Base-by-base conservation (phyloP, 2,888 invertebrate genomes). In the Byasa hedistus region DNA sequence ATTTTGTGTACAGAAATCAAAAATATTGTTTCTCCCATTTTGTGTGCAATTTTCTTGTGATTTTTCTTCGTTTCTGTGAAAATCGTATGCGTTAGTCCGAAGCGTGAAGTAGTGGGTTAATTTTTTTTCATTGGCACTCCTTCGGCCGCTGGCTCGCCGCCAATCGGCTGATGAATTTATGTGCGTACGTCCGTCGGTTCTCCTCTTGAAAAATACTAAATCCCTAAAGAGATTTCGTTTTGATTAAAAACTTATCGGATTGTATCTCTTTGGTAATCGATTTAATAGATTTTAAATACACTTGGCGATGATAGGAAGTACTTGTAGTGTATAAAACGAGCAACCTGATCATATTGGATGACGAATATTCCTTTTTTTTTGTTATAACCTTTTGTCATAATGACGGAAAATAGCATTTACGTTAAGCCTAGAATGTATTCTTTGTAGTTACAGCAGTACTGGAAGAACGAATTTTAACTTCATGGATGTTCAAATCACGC, bases 121-220 rank as follows among this genome's bases (percentile, higher is more conserved):
- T 70, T 69, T 69, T 72, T 65, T 73, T 75, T 74, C 75, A 76
- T 76, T 78, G 78, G 75, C 76, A 75, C 73, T 72, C 71, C 68
- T 69, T 69, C 68, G 69, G 63, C 69, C 72, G 74, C 74, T 87
- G 87, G 87, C 85, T 7, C 5, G 23, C 21, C 64, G 83, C 87
- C 87, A 86, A 79, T 70, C 75, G 71, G 71, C 77, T 87, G 86
- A 87, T 75, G 85, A 83, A 87, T 87, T 87, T 86, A 87, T 87
- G 81, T 82, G 80, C 79, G 82, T 82, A 76, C 72, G 69, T 69
- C 70, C 68, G 69, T 61, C 67, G 66, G 67, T 65, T 51, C 51
- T 71, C 66, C 58, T 65, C 54, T 39, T 44, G 66, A 54, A 71
- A 39, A 69, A 67, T 70, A 72, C 70, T 70, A 69, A 67, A 70